phyloP scores from a whole-genome alignment of 2,113 vertebrate genomes.

The Phoenicopterus ruber region DNA sequence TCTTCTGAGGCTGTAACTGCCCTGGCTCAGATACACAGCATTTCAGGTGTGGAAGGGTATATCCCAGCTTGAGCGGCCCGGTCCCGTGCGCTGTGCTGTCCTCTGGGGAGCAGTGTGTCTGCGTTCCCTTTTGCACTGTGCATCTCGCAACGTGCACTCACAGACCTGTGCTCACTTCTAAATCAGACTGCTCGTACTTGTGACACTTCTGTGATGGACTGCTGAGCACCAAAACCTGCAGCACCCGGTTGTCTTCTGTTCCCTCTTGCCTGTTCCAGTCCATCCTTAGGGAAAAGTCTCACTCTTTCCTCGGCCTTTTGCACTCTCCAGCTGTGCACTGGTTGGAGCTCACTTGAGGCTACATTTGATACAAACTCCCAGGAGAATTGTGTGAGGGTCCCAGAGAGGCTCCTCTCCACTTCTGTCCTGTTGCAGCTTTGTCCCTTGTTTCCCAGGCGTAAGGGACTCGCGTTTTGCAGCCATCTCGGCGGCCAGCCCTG shows the following conservation, averaged over 20 bases:
- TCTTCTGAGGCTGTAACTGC: neutral
- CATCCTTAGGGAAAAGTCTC: neutral
- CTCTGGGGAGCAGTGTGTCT: neutral
- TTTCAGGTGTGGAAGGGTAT: neutral
- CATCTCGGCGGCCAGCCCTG: neutral
- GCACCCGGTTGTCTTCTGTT: neutral
- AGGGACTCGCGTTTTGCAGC: neutral
- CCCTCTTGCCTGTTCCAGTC: neutral
- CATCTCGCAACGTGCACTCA: rapidly evolving
- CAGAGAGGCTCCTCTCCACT: neutral
- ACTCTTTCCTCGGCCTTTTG: neutral
- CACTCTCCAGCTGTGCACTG: neutral
- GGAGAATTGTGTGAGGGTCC: neutral
- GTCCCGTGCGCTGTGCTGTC: neutral
- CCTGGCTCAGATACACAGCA: neutral
- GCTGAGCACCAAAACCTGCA: neutral
- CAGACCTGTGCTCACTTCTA: rapidly evolving
- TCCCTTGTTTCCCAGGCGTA: neutral
- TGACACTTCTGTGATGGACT: rapidly evolving
- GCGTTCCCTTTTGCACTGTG: neutral
- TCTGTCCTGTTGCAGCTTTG: neutral
- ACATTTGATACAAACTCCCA: neutral
- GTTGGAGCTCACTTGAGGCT: neutral
- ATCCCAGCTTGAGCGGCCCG: neutral
- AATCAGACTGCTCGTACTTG: rapidly evolving